These are phyloP conservation scores for Bambusicola thoracicus DNA, from an alignment of 2,113 vertebrate species.

Conservation along the genomic window DNA sequence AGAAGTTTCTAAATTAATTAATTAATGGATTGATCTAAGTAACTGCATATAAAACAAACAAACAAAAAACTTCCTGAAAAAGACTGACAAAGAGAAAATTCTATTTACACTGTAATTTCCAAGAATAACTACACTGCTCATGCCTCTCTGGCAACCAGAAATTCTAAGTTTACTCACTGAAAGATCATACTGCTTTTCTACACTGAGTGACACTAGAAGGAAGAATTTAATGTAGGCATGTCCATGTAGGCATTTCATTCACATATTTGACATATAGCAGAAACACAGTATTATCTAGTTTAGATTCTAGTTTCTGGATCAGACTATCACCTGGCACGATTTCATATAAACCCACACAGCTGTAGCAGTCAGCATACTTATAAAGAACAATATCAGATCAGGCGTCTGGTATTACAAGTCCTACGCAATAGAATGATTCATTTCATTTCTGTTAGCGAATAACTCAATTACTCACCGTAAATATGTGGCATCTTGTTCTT, in stretches of 20 bases:
- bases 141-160: background rate
- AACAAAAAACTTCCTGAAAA: background rate
- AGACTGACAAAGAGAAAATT: background rate
- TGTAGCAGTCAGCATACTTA: background rate
- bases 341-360: background rate
- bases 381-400: background rate
- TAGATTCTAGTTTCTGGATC: background rate
- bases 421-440: background rate
- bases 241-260: background rate
- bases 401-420: background rate
- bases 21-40: background rate
- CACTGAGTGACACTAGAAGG: background rate
- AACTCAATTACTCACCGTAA: background rate
- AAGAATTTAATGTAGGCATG: background rate
- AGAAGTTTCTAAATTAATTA: background rate
- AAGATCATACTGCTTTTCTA: background rate
- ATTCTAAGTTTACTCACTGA: background rate
- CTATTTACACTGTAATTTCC: background rate
- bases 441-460: background rate
- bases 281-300: background rate
- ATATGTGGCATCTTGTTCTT: background rate
- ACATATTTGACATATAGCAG: background rate
- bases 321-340: background rate
- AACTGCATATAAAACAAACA: background rate
- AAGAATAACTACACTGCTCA: background rate